Evolutionary conservation across 2,888 invertebrate genomes (phyloP).

Genomic region (Unio pictorum): DNA sequence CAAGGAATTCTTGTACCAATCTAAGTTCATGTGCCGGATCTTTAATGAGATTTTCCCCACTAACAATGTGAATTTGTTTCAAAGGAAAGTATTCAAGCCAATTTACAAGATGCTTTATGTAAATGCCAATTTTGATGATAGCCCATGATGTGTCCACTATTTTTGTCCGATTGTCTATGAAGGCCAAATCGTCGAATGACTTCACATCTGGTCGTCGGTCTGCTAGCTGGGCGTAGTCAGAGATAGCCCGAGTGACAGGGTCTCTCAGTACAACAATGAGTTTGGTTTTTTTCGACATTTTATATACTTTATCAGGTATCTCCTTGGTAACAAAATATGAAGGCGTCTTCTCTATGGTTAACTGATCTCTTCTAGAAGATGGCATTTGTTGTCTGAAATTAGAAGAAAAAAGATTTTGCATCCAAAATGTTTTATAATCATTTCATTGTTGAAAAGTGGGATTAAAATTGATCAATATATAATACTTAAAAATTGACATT

Average conservation of each 20-base stretch:
- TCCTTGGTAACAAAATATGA: slow-evolving; percentile 92
- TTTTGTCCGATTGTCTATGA: slow-evolving; percentile 81
- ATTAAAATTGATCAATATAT: too few species aligned
- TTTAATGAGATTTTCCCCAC: slow-evolving; percentile 87
- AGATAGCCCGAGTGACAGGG: slow-evolving; percentile 91
- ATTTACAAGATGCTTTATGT: slow-evolving; percentile 84
- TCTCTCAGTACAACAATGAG: slow-evolving; percentile 90
- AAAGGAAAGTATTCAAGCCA: slow-evolving; percentile 91
- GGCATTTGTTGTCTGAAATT: slow-evolving; percentile 86
- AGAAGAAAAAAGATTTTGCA: slow-evolving; percentile 4
- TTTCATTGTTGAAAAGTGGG: too few species aligned
- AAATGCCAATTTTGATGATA: slow-evolving; percentile 83
- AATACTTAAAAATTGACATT: too few species aligned
- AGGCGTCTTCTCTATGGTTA: slow-evolving; percentile 95
- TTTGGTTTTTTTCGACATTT: slow-evolving; percentile 88
- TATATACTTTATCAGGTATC: slow-evolving; percentile 85
- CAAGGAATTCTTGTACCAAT: slow-evolving; percentile 89
- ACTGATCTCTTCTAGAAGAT: slow-evolving; percentile 85
- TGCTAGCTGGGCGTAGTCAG: slow-evolving; percentile 88
- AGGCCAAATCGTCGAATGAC: slow-evolving; percentile 66
- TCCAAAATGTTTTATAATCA: too few species aligned
- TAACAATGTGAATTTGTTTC: slow-evolving; percentile 87
- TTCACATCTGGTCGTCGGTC: slow-evolving; percentile 65
- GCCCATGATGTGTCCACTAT: slow-evolving; percentile 87
- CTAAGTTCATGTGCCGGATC: slow-evolving; percentile 91